Evolutionary conservation across 2,113 vertebrate species (phyloP), one percentile per base, ranked within the genome.

Genomic region (Xerus inauris): DNA sequence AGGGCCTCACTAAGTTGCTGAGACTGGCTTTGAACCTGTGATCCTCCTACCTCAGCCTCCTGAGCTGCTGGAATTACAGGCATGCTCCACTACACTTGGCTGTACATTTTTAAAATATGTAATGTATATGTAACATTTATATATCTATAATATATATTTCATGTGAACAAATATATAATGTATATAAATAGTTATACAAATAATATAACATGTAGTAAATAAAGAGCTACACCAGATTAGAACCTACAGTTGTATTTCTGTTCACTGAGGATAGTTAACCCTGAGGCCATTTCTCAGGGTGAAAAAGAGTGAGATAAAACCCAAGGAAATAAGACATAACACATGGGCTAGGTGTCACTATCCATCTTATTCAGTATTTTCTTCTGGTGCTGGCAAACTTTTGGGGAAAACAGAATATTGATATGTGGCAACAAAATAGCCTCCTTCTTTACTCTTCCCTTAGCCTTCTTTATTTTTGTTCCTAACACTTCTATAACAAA

Each of bases 221-320:
- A 57, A 97, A 57, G 76, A 94, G 19, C 19, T 88, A 6, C 86
- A 35, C 45, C 76, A 86, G 20, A 77, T 91, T 81, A 95, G 73
- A 67, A 82, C 42, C 57, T 89, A 26, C 12, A 88, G 6, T 32
- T 90, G 6, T 82, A 85, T 93, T 84, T 91, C 40, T 96, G 8
- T 49, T 95, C 35, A 51, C 47, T 86, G 51, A 93, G 92, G 40
- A 9, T 79, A 32, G 28, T 73, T 62, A 10, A 47, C 51, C 35
- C 12, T 93, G 26, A 85, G 83, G 77, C 14, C 16, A n/a, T 89
- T 89, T 95, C 69, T 93, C 91, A 77, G 49, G 30, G 57, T 71
- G 62, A 80, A 91, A 95, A 95, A 49, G 45, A 89, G 59, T 69
- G 22, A 92, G 47, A 40, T 94, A 95, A 90, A 95, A 89, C 16